Evolutionary conservation across 2,113 vertebrate species (phyloP).

Genomic region (Plecotus auritus): DNA sequence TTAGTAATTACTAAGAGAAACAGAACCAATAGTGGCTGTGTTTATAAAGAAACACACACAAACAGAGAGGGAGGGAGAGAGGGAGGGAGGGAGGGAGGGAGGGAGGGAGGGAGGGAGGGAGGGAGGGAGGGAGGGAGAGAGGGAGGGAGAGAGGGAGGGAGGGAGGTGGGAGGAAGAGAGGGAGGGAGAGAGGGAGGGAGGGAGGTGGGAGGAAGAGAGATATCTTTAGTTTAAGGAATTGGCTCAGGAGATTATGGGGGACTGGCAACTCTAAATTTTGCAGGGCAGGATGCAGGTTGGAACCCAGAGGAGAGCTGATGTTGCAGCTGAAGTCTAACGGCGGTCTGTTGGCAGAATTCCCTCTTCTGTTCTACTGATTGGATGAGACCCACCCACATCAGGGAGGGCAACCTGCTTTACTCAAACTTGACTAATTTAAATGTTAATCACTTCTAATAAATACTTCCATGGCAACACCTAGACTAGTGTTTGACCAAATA

Average conservation of each 20-base stretch:
- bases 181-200: no score
- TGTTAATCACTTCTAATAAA: neutral
- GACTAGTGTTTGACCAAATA: accelerated
- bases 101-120: no score
- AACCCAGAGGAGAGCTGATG: neutral
- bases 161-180: neutral
- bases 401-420: no score
- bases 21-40: neutral
- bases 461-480: neutral
- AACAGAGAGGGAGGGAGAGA: accelerated
- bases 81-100: neutral
- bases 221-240: neutral
- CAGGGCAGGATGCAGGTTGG: neutral
- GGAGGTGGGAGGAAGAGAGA: neutral
- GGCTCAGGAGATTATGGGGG: no score
- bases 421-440: neutral
- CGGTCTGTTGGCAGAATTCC: neutral
- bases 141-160: no score
- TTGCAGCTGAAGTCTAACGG: neutral
- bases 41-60: neutral
- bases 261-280: no score
- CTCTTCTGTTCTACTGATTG: neutral
- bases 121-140: neutral
- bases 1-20: neutral
- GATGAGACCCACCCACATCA: no score